Evolutionary conservation across 2,113 vertebrate genomes (phyloP), one percentile per base, ranked within the genome.

Genomic region (Motacilla alba): DNA sequence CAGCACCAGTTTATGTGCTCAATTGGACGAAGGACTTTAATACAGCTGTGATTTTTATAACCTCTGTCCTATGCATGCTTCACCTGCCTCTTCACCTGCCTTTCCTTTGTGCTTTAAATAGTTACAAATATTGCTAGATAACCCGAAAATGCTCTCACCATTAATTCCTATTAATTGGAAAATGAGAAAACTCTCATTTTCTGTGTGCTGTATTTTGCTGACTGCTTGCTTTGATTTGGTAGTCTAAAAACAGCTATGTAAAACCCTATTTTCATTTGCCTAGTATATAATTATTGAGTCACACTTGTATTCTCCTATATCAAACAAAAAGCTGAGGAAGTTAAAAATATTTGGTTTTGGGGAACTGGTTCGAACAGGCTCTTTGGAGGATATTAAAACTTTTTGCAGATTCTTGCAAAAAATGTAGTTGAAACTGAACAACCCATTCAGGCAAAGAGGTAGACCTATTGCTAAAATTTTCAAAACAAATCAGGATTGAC

Each of bases 241-340:
- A 89, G 46, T 91, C 95, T 82, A 81, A 94, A 95, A 91, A 43
- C 52, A 84, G 46, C 59, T 82, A 35, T 23, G 15, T 46, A 88
- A 95, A 97, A 44, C 31, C 31, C 7, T 62, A 21, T 74, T 87
- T 79, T 76, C 56, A 83, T 52, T 80, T 89, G 58, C 82, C 77
- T 50, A 33, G 63, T 53, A 66, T 53, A 3, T 68, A 90, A 66
- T 55, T 90, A 63, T 39, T 55, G 59, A 89, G 50, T 18, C 13
- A 64, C 5, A 4, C 59, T 79, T 81, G 47, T 70, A 35, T 81
- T 95, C 49, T 90, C 62, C 63, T 56, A 5, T 60, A 44, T 47
- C 46, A 92, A 87, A 85, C 33, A 92, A 87, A 74, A 52, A 44
- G 26, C 24, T 46, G 60, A 87, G 46, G 26, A 11, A 8, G 4